Conservation (phyloP, 2,113 vertebrate species). For the Ornithorhynchus anatinus region DNA sequence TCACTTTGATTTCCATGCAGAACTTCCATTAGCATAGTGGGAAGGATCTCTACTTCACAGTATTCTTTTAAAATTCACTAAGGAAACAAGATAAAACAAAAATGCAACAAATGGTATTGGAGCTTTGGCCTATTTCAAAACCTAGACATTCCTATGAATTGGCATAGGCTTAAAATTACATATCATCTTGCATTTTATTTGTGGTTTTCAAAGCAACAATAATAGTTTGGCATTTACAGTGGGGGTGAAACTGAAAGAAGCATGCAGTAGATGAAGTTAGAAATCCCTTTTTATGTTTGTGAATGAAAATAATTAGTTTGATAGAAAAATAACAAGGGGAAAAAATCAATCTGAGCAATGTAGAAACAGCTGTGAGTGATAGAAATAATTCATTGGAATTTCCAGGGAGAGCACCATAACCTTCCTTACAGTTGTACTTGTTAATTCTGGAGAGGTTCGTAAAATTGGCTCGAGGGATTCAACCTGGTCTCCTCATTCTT, state of each 20-base stretch:
- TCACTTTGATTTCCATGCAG: constrained; percentile 26
- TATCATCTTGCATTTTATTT: constrained; percentile 19
- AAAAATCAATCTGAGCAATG: background rate
- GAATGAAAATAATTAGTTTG: constrained; percentile 39
- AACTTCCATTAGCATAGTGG: constrained; percentile 26
- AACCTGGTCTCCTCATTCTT: background rate
- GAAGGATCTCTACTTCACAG: constrained; percentile 20
- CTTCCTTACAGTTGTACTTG: background rate
- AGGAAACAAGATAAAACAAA: constrained; percentile 39
- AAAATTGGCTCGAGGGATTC: background rate
- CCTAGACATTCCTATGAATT: constrained; percentile 45
- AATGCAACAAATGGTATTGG: constrained; percentile 37
- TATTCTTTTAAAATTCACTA: constrained; percentile 32
- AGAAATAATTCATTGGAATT: background rate
- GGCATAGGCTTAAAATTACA: constrained; percentile 31
- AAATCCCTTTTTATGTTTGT: constrained; percentile 9
- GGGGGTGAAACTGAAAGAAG: background rate
- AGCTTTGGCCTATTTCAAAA: constrained; percentile 47
- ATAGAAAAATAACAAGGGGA: constrained; percentile 24
- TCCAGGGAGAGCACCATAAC: background rate
- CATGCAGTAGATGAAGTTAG: background rate
- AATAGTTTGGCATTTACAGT: constrained; percentile 12
- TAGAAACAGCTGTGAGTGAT: background rate
- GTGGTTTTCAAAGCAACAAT: constrained; percentile 24
- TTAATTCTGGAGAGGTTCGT: background rate